Conservation (phyloP, 1,140 invertebrate species). For the Drosophila obscura region DNA sequence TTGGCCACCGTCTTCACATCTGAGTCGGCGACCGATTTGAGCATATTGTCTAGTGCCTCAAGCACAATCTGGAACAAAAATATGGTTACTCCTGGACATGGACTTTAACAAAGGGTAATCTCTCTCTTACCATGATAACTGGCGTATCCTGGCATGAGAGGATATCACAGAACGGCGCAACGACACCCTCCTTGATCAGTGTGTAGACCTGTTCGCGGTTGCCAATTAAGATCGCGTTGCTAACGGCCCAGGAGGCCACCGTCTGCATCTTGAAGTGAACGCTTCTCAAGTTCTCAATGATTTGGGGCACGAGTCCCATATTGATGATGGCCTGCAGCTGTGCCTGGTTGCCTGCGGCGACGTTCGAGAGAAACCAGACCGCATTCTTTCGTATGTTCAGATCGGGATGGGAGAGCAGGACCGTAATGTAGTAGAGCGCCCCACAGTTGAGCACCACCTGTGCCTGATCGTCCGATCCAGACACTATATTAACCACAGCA, state of each 20-base stretch:
- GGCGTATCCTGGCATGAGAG: conserved; percentile 95
- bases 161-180: conserved; percentile 95
- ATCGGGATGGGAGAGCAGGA: conserved; percentile 93
- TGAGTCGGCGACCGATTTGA: conserved; percentile 90
- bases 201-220: conserved; percentile 94
- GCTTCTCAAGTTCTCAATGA: conserved; percentile 96
- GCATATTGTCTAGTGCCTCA: conserved; percentile 96
- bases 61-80: conserved; percentile 91
- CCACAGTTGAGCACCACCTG: conserved; percentile 97
- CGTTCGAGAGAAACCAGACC: conserved; percentile 99
- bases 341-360: conserved; percentile 98
- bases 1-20: conserved; percentile 92
- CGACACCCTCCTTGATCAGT: conserved; percentile 94
- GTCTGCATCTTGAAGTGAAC: conserved; percentile 97
- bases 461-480: conserved; percentile 99
- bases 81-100: neutral
- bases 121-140: conserved; percentile 86
- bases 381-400: conserved; percentile 95
- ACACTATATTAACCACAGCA: conserved; percentile 99
- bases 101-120: neutral
- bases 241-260: conserved; percentile 99
- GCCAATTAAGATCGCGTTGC: conserved; percentile 98
- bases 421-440: conserved; percentile 95
- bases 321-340: conserved; percentile 99
- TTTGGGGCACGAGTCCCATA: conserved; percentile 95